phyloP scores from a whole-genome alignment of 2,888 invertebrate species.

The Caenorhabditis japonica region DNA sequence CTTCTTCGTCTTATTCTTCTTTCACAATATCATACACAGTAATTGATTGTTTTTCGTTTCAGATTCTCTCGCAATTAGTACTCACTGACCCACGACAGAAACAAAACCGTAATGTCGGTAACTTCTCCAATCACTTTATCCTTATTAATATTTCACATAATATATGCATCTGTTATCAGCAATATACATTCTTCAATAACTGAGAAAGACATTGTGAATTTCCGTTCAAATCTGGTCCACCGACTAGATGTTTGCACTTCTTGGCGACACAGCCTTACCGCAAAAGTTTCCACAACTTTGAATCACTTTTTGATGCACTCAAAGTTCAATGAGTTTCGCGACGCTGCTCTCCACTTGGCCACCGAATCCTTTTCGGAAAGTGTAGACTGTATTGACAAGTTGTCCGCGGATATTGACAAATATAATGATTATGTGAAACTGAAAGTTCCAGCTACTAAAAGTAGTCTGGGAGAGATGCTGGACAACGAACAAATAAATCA shows the following conservation, averaged over 20 bases:
- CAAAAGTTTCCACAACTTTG: conserved; percentile 30
- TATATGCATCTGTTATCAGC: neutral
- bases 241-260: conserved; percentile 54
- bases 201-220: conserved; percentile 30
- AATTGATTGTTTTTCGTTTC: conserved; percentile 33
- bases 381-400: conserved; percentile 35
- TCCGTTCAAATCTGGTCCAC: conserved; percentile 32
- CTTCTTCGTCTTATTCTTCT: conserved; percentile 14
- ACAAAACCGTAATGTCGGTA: neutral
- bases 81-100: neutral
- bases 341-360: conserved; percentile 23
- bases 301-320: conserved; percentile 42
- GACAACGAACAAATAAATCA: conserved; percentile 45
- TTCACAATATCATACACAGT: conserved; percentile 21
- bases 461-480: conserved; percentile 33
- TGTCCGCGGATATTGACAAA: conserved; percentile 25
- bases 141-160: neutral
- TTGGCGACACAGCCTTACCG: conserved; percentile 36
- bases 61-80: neutral
- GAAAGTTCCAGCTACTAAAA: conserved; percentile 2
- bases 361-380: conserved; percentile 21
- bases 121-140: neutral
- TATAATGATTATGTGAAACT: conserved; percentile 18
- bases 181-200: conserved; percentile 1
- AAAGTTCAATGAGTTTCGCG: conserved; percentile 51